A percentile compares a stretch with the other conserved stretches of the same genome.
phyloP scores from a whole-genome alignment of 2,797 vertebrate species.

The Gambusia yucatana region DNA sequence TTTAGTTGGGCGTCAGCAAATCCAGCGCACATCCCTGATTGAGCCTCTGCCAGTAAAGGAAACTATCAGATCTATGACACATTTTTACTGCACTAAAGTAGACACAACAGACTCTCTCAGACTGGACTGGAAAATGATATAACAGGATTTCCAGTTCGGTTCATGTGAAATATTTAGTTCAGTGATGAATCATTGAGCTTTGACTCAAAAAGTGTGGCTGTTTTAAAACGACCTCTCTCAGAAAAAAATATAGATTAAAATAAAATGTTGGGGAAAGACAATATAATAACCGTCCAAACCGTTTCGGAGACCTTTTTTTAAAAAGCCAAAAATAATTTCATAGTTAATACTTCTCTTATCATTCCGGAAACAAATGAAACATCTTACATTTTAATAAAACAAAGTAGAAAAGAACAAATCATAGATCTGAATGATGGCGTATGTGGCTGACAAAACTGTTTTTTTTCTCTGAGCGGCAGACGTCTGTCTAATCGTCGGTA shows the following conservation, averaged over 20 bases:
- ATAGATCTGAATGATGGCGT: too few species aligned
- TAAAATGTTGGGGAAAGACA: neutral
- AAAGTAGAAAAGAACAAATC: neutral
- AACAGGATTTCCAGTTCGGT: neutral
- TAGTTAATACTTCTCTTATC: too few species aligned
- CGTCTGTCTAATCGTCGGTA: too few species aligned
- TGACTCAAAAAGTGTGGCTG: neutral
- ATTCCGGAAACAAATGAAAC: neutral
- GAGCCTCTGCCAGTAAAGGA: conserved; percentile 56
- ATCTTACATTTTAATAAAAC: neutral
- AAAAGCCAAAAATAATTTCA: too few species aligned
- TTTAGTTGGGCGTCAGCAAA: conserved; percentile 69
- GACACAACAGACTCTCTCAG: conserved; percentile 9
- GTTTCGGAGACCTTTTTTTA: too few species aligned
- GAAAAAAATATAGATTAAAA: neutral
- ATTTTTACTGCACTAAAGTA: conserved; percentile 21
- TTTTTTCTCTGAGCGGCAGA: neutral
- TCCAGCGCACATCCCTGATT: conserved; percentile 56
- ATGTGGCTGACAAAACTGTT: too few species aligned
- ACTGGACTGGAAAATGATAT: neutral
- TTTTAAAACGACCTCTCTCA: neutral
- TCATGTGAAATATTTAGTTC: neutral
- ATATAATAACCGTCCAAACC: neutral
- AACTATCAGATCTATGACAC: conserved; percentile 31
- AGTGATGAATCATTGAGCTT: neutral